Conservation (phyloP, 2,797 vertebrate genomes). For the Eptatretus atami region DNA sequence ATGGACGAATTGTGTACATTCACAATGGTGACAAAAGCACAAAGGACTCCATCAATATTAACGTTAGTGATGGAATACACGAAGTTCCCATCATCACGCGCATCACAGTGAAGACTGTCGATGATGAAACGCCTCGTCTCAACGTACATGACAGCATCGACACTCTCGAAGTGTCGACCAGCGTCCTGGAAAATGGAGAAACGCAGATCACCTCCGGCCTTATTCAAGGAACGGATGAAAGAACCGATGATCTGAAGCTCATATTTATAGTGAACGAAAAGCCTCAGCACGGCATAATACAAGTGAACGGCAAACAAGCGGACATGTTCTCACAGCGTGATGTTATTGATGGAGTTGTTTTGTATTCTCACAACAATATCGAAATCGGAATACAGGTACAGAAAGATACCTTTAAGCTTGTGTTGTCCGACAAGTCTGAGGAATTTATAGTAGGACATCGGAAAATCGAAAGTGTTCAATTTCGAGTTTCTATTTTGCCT, state of each 20-base stretch:
- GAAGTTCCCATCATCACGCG: conserved; percentile 47
- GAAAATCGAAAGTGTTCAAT: conserved; percentile 39
- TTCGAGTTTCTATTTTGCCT: conserved; percentile 68
- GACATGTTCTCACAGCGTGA: conserved; percentile 53
- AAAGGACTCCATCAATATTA: conserved; percentile 34
- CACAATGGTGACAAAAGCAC: conserved; percentile 37
- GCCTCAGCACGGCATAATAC: conserved; percentile 35
- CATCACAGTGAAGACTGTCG: conserved; percentile 33
- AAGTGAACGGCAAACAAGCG: conserved; percentile 32
- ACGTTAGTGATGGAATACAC: conserved; percentile 57
- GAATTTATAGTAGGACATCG: conserved; percentile 48
- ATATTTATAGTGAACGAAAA: conserved; percentile 53
- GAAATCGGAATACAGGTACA: conserved; percentile 46
- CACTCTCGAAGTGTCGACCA: conserved; percentile 50
- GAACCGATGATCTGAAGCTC: conserved; percentile 48
- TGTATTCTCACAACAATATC: conserved; percentile 47
- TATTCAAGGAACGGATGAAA: conserved; percentile 40
- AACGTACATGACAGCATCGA: conserved; percentile 26
- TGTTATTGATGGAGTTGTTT: conserved; percentile 45
- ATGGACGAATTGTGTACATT: conserved; percentile 31
- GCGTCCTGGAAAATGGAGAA: conserved; percentile 52
- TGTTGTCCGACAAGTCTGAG: conserved; percentile 48
- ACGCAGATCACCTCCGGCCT: conserved; percentile 53
- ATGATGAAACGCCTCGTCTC: conserved; percentile 30
- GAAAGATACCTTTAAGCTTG: conserved; percentile 59